Evolutionary conservation across 2,888 invertebrate species (phyloP), one percentile per base, ranked within the genome.

Genomic region (Clunio marinus): DNA sequence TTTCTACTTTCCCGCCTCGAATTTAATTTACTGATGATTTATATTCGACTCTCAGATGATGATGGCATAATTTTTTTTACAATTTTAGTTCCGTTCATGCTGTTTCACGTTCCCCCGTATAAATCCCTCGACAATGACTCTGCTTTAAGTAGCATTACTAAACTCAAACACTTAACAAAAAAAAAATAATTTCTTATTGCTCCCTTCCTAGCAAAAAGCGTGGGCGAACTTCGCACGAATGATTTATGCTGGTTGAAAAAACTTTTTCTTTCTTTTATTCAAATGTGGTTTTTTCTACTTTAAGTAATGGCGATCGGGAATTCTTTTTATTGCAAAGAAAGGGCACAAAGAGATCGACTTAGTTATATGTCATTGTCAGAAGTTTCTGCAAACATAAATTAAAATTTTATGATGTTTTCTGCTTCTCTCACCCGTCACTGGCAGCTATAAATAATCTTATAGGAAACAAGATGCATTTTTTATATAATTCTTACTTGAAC

Each of bases 11-110:
- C 51, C 51, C 17, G 51, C 5, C 10, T 22, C 57, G 27, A 25
- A 24, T 57, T 57, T 10, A 57, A 51, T 22, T 51, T 51, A 25
- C 27, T 57, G 27, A 57, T 57, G 57, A 57, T 57, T 57, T 57
- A 57, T 57, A 25, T 57, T 57, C 13, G 57, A 27, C 27, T 13
- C 25, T 57, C 25, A 27, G 57, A 57, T 57, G 57, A 24, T 57
- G 57, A 20, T 20, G 8, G 7, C 4, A 5, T 45, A 13, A 7
- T 32, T 5, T 32, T 32, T 32, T 8, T 32, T 32, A 13, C 13
- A 8, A 13, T 13, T 32, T 32, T 32, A 8, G 35, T n/a, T n/a
- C n/a, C n/a, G n/a, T n/a, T n/a, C n/a, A n/a, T n/a, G n/a, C n/a
- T 32, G 35, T 32, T 13, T 32, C 35, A 32, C 5, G 35, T 32